These are phyloP conservation scores for Chrysolina haemoptera DNA, from an alignment of 2,888 invertebrate species.

Conservation along the genomic window DNA sequence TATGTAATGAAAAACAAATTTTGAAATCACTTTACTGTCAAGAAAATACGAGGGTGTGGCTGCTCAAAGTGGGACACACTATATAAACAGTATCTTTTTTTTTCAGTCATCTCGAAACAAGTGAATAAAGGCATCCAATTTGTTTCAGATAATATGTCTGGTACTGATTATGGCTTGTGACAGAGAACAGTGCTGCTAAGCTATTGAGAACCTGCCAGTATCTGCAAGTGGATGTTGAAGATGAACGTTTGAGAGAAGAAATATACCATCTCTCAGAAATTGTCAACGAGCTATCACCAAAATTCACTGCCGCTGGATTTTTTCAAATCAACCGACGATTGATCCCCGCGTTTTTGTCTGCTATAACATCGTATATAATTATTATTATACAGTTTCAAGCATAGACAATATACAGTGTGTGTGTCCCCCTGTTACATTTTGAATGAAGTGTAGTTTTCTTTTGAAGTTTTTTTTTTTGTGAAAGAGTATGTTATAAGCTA, in stretches of 20 bases:
- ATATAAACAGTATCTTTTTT: too few species aligned
- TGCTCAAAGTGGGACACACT: too few species aligned
- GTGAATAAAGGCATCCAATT: not conserved
- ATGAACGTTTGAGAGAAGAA: not conserved
- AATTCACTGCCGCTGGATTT: not conserved
- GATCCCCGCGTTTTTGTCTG: not conserved
- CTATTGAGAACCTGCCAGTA: not conserved
- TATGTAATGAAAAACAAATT: too few species aligned
- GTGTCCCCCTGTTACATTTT: too few species aligned
- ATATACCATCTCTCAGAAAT: not conserved
- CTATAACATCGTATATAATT: slow-evolving; percentile 4
- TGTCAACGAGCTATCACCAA: not conserved
- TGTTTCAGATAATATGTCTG: not conserved
- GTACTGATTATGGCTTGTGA: not conserved
- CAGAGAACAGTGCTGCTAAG: not conserved
- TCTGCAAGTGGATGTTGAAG: not conserved
- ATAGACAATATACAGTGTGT: too few species aligned
- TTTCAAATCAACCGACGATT: not conserved
- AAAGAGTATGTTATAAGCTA: too few species aligned
- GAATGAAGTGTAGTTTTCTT: too few species aligned
- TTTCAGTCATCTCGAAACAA: too few species aligned
- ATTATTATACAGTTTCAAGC: not conserved
- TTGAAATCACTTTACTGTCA: too few species aligned
- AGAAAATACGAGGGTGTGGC: too few species aligned
- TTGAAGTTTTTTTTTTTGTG: too few species aligned